A percentile compares a stretch with the other conserved stretches of the same genome.
These are phyloP conservation scores for Autographa pulchrina DNA, from an alignment of 2,888 invertebrate genomes.

Conservation along the genomic window DNA sequence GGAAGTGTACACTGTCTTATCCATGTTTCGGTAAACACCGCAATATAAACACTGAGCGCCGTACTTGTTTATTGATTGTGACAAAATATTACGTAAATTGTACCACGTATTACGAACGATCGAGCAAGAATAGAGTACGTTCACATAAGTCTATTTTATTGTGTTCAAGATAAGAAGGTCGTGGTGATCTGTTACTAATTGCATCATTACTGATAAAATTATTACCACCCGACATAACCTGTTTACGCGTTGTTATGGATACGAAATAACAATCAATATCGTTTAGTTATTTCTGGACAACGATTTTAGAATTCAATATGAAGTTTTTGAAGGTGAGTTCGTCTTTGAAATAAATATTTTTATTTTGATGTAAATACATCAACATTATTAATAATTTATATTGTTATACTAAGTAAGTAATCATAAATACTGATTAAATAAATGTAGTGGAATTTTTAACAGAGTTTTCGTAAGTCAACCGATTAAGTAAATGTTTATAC, in stretches of 20 bases:
- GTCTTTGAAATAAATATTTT: neutral
- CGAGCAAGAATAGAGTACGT: slow-evolving; percentile 37
- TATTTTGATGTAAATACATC: too few species aligned
- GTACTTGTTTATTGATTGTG: slow-evolving; percentile 51
- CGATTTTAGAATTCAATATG: slow-evolving; percentile 19
- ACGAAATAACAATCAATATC: slow-evolving; percentile 54
- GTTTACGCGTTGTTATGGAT: slow-evolving; percentile 60
- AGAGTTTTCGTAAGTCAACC: too few species aligned
- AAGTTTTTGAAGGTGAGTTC: neutral
- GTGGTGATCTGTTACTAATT: slow-evolving; percentile 54
- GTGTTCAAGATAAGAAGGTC: slow-evolving; percentile 60
- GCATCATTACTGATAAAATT: slow-evolving; percentile 61
- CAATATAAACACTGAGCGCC: slow-evolving; percentile 49
- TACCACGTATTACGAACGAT: slow-evolving; percentile 37
- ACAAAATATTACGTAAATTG: slow-evolving; percentile 45
- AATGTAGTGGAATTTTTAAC: too few species aligned
- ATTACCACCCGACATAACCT: slow-evolving; percentile 35
- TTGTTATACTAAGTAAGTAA: too few species aligned
- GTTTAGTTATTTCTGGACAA: slow-evolving; percentile 42
- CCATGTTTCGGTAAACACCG: slow-evolving; percentile 56
- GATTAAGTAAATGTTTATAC: too few species aligned
- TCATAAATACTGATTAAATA: too few species aligned
- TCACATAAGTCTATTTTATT: slow-evolving; percentile 47
- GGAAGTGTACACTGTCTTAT: slow-evolving; percentile 69
- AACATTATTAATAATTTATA: too few species aligned